These are phyloP conservation scores for Botia kubotai DNA, from an alignment of 2,797 vertebrate genomes.

Conservation along the genomic window DNA sequence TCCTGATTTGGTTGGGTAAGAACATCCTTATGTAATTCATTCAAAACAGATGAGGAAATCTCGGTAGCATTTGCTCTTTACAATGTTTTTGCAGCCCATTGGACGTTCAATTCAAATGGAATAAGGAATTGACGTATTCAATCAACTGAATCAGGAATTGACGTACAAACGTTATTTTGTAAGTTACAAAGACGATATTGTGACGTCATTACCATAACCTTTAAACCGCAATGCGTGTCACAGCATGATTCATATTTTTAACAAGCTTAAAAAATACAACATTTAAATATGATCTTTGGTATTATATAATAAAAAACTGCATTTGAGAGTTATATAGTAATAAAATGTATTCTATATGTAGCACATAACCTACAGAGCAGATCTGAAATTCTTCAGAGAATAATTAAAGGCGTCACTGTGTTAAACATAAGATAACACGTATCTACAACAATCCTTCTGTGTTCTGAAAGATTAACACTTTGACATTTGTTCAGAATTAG, in stretches of 20 bases:
- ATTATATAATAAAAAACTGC: not conserved
- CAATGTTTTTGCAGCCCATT: not conserved
- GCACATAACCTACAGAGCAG: no score
- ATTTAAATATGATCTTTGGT: not conserved
- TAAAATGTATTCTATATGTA: not conserved
- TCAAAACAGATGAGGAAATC: conserved; percentile 32
- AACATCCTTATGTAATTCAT: conserved; percentile 59
- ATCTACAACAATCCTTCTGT: no score
- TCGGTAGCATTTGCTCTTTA: not conserved
- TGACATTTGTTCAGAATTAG: no score
- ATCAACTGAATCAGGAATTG: not conserved
- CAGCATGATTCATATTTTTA: not conserved
- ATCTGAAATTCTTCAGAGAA: no score
- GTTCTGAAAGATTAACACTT: no score
- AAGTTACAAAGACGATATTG: not conserved
- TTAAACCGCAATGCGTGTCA: not conserved
- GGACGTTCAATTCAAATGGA: not conserved
- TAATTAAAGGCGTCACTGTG: no score
- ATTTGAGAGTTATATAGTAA: no score
- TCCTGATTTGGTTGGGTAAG: conserved; percentile 55
- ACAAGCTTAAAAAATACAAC: not conserved
- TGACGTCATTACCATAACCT: not conserved
- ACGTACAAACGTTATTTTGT: not conserved
- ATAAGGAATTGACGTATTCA: no score
- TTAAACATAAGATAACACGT: no score